A percentile compares a stretch with the other conserved stretches of the same genome.
Evolutionary conservation across 2,888 invertebrate genomes (phyloP).

Genomic region (Ashinkailepas kermadecensis): DNA sequence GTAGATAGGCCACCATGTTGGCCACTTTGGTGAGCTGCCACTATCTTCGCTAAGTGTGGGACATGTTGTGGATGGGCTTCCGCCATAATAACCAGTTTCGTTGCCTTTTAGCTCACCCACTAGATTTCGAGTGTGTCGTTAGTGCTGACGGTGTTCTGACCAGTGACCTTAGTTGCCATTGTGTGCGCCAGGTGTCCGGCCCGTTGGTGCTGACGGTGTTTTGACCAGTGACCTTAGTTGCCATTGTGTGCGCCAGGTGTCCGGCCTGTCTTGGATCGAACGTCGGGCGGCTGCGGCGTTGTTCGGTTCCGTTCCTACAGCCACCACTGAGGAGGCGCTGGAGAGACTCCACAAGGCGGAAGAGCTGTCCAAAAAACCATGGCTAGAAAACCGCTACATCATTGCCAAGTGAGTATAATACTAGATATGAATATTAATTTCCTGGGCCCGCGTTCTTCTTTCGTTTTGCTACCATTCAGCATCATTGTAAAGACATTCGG

Average conservation of each 20-base stretch:
- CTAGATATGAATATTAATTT: too few relatives aligned
- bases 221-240: neutral
- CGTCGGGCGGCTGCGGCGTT: constrained; percentile 56
- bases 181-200: constrained; percentile 46
- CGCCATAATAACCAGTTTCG: too few relatives aligned
- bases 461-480: too few relatives aligned
- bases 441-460: too few relatives aligned
- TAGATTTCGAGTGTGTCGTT: too few relatives aligned
- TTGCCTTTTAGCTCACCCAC: too few relatives aligned
- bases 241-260: constrained; percentile 43
- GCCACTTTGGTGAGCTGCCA: too few relatives aligned
- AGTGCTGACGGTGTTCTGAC: too few relatives aligned
- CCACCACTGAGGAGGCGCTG: constrained; percentile 56
- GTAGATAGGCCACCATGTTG: too few relatives aligned
- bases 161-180: neutral
- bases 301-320: constrained; percentile 55
- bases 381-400: constrained; percentile 52
- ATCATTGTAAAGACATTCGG: neutral
- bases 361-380: constrained; percentile 42
- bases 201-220: constrained; percentile 27
- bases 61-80: too few relatives aligned
- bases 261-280: constrained; percentile 57
- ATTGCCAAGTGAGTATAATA: constrained; percentile 47
- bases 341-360: constrained; percentile 50
- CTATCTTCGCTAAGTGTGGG: too few relatives aligned